Evolutionary conservation across 2,113 vertebrate species (phyloP).

Genomic region (Mesocricetus auratus): DNA sequence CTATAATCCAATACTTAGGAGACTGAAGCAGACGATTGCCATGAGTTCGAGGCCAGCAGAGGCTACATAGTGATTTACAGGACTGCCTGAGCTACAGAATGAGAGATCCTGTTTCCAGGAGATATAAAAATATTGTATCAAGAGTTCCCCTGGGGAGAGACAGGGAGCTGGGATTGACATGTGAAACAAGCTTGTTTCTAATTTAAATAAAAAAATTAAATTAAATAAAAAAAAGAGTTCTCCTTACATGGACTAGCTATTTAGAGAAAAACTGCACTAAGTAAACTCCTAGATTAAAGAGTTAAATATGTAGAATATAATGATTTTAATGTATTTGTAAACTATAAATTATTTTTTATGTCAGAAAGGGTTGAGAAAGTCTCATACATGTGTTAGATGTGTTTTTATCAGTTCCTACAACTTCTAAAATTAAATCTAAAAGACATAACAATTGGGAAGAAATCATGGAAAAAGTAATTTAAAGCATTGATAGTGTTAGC

Average conservation of each 20-base stretch:
- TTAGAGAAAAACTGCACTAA: slow-evolving; percentile 25
- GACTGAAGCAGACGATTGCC: background rate
- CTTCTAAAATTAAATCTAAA: slow-evolving; percentile 46
- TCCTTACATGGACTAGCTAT: background rate
- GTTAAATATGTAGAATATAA: slow-evolving; percentile 21
- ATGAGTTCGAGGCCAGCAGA: background rate
- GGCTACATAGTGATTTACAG: background rate
- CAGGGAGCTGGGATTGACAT: no score
- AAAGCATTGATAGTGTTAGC: background rate
- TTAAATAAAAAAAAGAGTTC: no score
- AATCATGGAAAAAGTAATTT: background rate
- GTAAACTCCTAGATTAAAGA: background rate
- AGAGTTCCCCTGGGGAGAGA: background rate
- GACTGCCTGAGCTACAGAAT: background rate
- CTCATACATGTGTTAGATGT: background rate
- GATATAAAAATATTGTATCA: background rate
- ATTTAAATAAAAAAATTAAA: no score
- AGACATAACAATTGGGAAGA: slow-evolving; percentile 24
- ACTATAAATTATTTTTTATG: slow-evolving; percentile 2
- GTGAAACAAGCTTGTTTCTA: no score
- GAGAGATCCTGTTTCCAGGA: background rate
- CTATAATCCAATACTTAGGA: background rate
- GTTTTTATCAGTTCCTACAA: background rate
- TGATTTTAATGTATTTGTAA: slow-evolving; percentile 41
- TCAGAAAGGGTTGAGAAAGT: background rate